phyloP scores from a whole-genome alignment of 2,113 vertebrate genomes.

The Cairina moschata region DNA sequence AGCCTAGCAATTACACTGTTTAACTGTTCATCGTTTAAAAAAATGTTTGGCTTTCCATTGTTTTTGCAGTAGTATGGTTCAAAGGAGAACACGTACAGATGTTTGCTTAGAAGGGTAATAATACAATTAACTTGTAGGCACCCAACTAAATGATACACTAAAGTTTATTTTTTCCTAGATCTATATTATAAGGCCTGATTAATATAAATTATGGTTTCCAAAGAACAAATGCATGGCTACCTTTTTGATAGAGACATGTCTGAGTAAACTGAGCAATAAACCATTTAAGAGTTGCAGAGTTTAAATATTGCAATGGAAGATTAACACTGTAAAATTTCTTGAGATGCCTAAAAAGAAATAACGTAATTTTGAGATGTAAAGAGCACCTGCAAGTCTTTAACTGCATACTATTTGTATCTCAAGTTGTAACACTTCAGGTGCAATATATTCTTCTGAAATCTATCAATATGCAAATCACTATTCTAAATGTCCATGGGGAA shows the following conservation, averaged over 20 bases:
- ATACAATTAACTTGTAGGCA: not conserved
- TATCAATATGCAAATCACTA: not conserved
- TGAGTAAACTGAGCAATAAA: not conserved
- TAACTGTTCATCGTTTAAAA: not conserved
- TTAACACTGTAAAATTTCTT: not conserved
- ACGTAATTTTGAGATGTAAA: not conserved
- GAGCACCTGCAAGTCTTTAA: not conserved
- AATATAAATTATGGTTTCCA: not conserved
- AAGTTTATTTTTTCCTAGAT: not conserved
- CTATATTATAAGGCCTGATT: not conserved
- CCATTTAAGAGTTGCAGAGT: not conserved
- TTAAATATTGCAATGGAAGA: not conserved
- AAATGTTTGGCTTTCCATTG: not conserved
- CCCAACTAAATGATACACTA: not conserved
- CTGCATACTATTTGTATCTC: not conserved
- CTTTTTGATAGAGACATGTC: not conserved
- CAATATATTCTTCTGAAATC: not conserved
- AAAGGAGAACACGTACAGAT: not conserved
- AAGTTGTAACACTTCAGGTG: not conserved
- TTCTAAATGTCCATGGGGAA: not conserved
- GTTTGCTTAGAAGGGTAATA: not conserved
- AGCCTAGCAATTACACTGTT: not conserved
- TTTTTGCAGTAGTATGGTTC: not conserved
- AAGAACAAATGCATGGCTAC: not conserved
- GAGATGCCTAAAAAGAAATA: not conserved